Evolutionary conservation across 2,797 vertebrate genomes (phyloP).

Genomic region (Microcaecilia unicolor): DNA sequence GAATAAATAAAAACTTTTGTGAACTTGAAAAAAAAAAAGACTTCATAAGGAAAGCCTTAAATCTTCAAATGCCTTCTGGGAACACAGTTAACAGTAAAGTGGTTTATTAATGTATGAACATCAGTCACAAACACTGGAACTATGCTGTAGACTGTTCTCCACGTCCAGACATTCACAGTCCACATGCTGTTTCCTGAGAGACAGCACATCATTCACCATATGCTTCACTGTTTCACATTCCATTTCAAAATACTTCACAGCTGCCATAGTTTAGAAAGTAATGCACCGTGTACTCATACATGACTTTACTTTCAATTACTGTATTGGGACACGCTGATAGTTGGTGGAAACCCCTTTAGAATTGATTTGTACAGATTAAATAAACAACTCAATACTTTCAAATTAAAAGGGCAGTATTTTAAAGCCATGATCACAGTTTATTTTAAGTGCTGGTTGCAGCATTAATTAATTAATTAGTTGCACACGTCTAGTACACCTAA

Average conservation of each 20-base stretch:
- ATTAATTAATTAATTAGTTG: no score
- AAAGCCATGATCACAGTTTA: no score
- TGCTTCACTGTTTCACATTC: not conserved
- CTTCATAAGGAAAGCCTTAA: slow-evolving; percentile 11
- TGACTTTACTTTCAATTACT: not conserved
- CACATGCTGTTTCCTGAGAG: slow-evolving; percentile 5
- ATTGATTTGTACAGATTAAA: not conserved
- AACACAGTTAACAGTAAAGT: slow-evolving; percentile 7
- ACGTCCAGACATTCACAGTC: slow-evolving; percentile 28
- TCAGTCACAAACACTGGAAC: slow-evolving; percentile 9
- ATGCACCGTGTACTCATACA: not conserved
- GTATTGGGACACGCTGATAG: not conserved
- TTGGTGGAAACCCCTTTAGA: not conserved
- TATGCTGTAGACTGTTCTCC: not conserved
- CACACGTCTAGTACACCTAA: no score
- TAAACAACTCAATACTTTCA: not conserved
- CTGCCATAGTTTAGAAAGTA: not conserved
- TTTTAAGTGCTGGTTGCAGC: no score
- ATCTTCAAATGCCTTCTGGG: slow-evolving; percentile 18
- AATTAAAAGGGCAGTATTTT: no score
- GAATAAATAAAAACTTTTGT: no score
- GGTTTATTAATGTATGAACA: slow-evolving; percentile 21
- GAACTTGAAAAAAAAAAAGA: no score
- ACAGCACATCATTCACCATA: slow-evolving; percentile 17
- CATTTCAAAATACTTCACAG: not conserved